A percentile compares a stretch with the other conserved stretches of the same genome.
Conservation (phyloP, 1,140 invertebrate species). For the Macrocentrus cingulum region DNA sequence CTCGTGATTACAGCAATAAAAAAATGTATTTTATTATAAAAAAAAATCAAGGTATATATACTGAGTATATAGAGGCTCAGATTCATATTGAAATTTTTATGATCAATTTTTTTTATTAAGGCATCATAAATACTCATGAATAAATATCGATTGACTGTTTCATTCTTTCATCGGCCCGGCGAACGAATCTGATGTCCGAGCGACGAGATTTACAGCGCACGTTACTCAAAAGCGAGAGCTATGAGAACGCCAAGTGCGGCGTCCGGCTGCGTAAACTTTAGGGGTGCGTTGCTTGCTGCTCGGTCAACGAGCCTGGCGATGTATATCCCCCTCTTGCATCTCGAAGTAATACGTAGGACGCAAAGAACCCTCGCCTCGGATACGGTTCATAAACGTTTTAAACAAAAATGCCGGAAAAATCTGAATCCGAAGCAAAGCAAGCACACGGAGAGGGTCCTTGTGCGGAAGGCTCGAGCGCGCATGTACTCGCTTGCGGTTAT, state of each 20-base stretch:
- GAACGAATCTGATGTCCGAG: background rate
- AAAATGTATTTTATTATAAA: too few relatives aligned
- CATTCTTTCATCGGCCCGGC: too few relatives aligned
- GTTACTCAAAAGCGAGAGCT: conserved; percentile 3
- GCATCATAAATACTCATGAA: background rate
- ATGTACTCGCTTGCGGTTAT: conserved; percentile 17
- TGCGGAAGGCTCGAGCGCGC: too few relatives aligned
- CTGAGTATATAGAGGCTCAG: too few relatives aligned
- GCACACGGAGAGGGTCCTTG: background rate
- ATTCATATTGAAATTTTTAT: too few relatives aligned
- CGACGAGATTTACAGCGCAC: background rate
- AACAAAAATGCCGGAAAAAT: conserved; percentile 53
- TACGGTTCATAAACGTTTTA: conserved; percentile 58
- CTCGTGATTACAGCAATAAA: too few relatives aligned
- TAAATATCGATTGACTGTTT: too few relatives aligned
- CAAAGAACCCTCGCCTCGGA: conserved; percentile 38
- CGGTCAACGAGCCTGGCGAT: conserved; percentile 10
- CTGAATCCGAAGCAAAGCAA: conserved; percentile 42
- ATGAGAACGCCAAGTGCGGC: conserved; percentile 28
- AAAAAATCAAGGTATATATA: too few relatives aligned
- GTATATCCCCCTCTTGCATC: background rate
- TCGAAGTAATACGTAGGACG: conserved; percentile 22
- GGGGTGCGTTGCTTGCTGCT: conserved; percentile 24
- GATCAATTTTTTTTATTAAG: too few relatives aligned
- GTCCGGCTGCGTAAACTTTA: conserved; percentile 53